These are phyloP conservation scores for Tetramorium bicarinatum DNA, from an alignment of 2,888 invertebrate species.

Conservation along the genomic window DNA sequence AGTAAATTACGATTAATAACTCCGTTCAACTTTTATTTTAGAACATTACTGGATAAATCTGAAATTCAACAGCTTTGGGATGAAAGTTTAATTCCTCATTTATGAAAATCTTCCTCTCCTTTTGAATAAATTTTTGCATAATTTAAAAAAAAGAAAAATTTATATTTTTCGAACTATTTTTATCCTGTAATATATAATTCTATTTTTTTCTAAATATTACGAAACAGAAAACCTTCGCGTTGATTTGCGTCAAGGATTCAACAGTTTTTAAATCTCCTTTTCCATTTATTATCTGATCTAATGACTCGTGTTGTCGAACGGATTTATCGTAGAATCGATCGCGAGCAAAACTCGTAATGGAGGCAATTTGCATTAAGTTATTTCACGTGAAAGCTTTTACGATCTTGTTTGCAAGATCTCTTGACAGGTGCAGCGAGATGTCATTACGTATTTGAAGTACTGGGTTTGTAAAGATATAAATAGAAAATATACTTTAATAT, in stretches of 20 bases:
- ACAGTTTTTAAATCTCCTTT: not conserved
- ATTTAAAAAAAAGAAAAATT: not conserved
- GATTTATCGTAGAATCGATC: not conserved
- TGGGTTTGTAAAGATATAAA: constrained; percentile 4
- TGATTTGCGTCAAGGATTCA: constrained; percentile 24
- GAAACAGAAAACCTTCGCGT: constrained; percentile 24
- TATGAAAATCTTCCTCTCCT: constrained; percentile 59
- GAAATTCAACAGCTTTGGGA: constrained; percentile 64
- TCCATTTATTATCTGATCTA: constrained; percentile 23
- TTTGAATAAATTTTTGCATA: constrained; percentile 62
- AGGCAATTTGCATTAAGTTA: constrained; percentile 35
- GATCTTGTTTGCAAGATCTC: not conserved
- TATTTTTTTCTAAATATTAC: constrained; percentile 9
- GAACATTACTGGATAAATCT: constrained; percentile 68
- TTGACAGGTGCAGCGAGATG: not conserved
- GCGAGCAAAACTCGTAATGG: not conserved
- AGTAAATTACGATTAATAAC: constrained; percentile 27
- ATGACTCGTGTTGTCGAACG: constrained; percentile 15
- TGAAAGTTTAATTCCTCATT: constrained; percentile 54
- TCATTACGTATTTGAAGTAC: not conserved
- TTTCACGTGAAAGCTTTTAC: not conserved
- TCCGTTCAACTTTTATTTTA: constrained; percentile 70
- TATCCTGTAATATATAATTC: not conserved
- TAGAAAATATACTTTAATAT: not conserved
- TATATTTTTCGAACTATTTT: constrained; percentile 45